phyloP scores from a whole-genome alignment of 2,888 invertebrate species.

The Idaea aversata region DNA sequence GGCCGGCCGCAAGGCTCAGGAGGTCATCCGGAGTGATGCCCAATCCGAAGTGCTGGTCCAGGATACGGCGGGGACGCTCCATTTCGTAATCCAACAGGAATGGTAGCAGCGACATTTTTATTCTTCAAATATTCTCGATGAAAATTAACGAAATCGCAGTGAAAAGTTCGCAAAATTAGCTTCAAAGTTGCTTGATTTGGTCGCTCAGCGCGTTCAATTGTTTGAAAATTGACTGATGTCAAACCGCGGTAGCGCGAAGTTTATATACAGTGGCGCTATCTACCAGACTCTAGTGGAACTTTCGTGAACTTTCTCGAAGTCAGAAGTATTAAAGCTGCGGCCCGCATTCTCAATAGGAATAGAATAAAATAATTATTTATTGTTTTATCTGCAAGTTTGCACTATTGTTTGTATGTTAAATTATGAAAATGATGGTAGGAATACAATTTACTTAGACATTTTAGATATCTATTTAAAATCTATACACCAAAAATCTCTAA shows the following conservation, averaged over 20 bases:
- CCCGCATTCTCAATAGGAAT: conserved; percentile 24
- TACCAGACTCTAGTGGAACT: conserved; percentile 49
- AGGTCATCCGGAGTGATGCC: conserved; percentile 74
- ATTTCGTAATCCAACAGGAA: conserved; percentile 62
- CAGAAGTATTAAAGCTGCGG: conserved; percentile 37
- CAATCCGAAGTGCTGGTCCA: conserved; percentile 79
- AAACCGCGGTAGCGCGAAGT: conserved; percentile 32
- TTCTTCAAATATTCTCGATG: conserved; percentile 14
- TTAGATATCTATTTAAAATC: too few species aligned
- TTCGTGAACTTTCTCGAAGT: conserved; percentile 38
- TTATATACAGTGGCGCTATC: conserved; percentile 48
- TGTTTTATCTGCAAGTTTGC: too few species aligned
- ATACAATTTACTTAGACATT: too few species aligned
- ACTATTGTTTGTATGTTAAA: too few species aligned
- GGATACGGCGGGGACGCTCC: conserved; percentile 64
- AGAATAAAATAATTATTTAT: too few species aligned
- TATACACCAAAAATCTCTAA: too few species aligned
- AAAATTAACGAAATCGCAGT: conserved; percentile 6
- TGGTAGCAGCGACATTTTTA: conserved; percentile 74
- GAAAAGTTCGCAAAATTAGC: conserved; percentile 14
- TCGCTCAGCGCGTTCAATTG: conserved; percentile 23
- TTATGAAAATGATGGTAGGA: too few species aligned
- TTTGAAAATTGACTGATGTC: conserved; percentile 43
- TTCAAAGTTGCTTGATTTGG: conserved; percentile 10
- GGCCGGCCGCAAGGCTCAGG: conserved; percentile 45